A percentile compares a stretch with the other conserved stretches of the same genome.
Evolutionary conservation across 2,797 vertebrate genomes (phyloP).

Genomic region (Cryptoblepharus egeriae): DNA sequence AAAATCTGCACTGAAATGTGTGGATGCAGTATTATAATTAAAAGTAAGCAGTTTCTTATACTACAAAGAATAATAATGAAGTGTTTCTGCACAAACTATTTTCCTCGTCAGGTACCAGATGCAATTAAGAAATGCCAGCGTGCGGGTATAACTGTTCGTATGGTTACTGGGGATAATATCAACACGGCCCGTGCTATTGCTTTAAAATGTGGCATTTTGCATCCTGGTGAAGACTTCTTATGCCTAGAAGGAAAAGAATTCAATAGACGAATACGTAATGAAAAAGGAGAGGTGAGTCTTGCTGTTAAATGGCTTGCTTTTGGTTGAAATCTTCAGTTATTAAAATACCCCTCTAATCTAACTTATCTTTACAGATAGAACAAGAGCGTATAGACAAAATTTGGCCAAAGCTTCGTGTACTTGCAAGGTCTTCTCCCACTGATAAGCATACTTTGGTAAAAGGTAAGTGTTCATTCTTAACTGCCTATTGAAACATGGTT

Average conservation of each 20-base stretch:
- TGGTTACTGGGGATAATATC: slow-evolving; percentile 99
- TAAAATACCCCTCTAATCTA: slow-evolving; percentile 34
- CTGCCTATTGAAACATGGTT: not conserved
- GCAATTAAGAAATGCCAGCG: slow-evolving; percentile 97
- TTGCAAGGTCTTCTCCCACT: slow-evolving; percentile 98
- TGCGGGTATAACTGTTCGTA: slow-evolving; percentile 97
- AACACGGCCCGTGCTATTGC: slow-evolving; percentile 98
- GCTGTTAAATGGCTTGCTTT: slow-evolving; percentile 22
- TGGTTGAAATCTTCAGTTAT: slow-evolving; percentile 3
- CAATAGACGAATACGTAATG: slow-evolving; percentile 97
- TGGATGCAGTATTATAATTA: not conserved
- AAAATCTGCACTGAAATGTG: no score
- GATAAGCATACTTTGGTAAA: slow-evolving; percentile 99
- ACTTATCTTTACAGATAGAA: slow-evolving; percentile 88
- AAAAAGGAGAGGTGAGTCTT: slow-evolving; percentile 93
- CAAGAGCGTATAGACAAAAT: slow-evolving; percentile 98
- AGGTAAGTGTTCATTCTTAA: slow-evolving; percentile 77
- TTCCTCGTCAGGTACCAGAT: slow-evolving; percentile 89
- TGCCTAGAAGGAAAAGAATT: slow-evolving; percentile 99
- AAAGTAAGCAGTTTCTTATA: not conserved
- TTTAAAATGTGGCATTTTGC: slow-evolving; percentile 94
- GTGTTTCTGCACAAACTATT: not conserved
- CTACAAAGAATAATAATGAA: not conserved
- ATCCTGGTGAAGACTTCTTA: slow-evolving; percentile 94
- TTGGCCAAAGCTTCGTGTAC: slow-evolving; percentile 97